Evolutionary conservation across 2,888 invertebrate species (phyloP).

Genomic region (Escarpia spicata): DNA sequence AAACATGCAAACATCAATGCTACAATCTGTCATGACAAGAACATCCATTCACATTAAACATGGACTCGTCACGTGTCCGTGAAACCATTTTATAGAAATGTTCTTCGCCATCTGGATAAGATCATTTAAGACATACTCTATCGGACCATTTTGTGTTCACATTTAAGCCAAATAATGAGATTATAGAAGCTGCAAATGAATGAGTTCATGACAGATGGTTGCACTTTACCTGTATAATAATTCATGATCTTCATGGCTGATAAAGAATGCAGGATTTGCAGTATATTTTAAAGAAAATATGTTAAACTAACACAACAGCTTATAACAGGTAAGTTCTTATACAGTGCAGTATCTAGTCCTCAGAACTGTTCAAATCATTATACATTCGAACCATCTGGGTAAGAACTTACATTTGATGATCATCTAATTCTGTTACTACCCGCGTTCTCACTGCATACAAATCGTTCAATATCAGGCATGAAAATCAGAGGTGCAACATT

Average conservation of each 20-base stretch:
- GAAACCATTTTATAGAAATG: neutral
- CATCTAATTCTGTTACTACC: neutral
- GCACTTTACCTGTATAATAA: neutral
- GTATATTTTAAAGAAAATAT: neutral
- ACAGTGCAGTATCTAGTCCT: too few species aligned
- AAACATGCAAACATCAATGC: neutral
- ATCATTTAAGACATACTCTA: neutral
- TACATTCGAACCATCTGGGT: neutral
- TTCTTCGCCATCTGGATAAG: neutral
- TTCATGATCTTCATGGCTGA: neutral
- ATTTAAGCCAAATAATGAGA: neutral
- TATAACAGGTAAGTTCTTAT: too few species aligned
- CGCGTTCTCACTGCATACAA: neutral
- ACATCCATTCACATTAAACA: neutral
- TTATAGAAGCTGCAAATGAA: neutral
- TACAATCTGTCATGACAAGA: neutral
- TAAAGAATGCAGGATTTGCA: neutral
- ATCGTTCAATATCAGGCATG: neutral
- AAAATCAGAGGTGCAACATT: neutral
- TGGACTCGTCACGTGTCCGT: neutral
- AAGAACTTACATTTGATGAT: neutral
- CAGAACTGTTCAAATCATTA: neutral
- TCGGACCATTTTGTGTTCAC: neutral
- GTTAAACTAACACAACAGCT: neutral
- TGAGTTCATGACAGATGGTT: neutral